Evolutionary conservation across 2,113 vertebrate species (phyloP), one percentile per base, ranked within the genome.

Genomic region (Oncorhynchus tshawytscha): DNA sequence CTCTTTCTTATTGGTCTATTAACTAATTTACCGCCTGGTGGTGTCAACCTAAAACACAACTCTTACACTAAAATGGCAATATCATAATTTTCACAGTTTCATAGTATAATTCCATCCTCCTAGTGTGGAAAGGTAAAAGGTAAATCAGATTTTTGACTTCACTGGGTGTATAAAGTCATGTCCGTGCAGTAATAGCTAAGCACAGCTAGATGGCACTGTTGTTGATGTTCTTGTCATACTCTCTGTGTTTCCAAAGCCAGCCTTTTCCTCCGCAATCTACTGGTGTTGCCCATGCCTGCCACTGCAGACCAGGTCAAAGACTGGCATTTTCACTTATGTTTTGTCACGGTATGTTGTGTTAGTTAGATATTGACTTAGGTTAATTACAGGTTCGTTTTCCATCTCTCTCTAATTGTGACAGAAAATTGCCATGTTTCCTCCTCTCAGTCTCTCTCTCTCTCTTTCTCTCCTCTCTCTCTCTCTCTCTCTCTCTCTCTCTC

Each of bases 261-360:
- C 95, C 48, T 99, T 96, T 91, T 99, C 93, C 92, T 99, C 78
- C 97, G 98, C 86, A 99, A 99, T 91, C 93, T 99, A 67, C 95
- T 99, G 86, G 95, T 96, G 82, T 95, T 98, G 90, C 96, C 96
- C 70, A 93, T 97, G 93, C 94, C 96, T 85, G 87, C 92, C 82
- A 94, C 88, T 45, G 77, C 86, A 77, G 95, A 95, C 81, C 94
- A 95, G 39, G 80, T 88, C 29, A 95, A 95, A 81, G 94, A 96
- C 82, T 93, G 79, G 74, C 27, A 82, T 71, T 78, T 76, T 78
- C 88, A 87, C 73, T 48, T 67, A 1, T 45, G n/a, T 62, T 72
- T 20, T 68, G 3, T 34, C 27, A 1, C 24, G 2, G 7, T 24
- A 13, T 9, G 13, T 16, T 45, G 39, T 45, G 18, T 62, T 62